Evolutionary conservation across 2,797 vertebrate genomes (phyloP), one percentile per base, ranked within the genome.

Genomic region (Apogon hyalosoma): DNA sequence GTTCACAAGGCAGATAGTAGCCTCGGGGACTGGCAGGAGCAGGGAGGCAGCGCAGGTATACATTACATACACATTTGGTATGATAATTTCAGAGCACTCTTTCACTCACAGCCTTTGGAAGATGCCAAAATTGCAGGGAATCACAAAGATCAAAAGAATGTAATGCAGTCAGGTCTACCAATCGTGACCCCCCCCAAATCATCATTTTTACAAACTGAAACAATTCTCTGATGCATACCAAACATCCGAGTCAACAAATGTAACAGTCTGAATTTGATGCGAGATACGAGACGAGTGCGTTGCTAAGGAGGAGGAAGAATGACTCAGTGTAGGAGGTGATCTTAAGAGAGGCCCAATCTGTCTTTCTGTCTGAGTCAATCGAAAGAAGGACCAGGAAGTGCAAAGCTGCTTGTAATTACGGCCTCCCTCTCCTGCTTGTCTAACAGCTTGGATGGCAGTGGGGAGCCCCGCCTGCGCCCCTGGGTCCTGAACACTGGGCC

Each of bases 401-500:
- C 53, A 77, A 73, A 9, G 7, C 52, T 51, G 63, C 51, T 78
- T 11, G 86, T 62, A 76, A 85, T 83, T 82, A 16, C 74, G 84
- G 87, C 83, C 88, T 67, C 80, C 73, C 76, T 86, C 65, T 82
- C 43, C 41, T 63, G 73, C 75, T 86, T 63, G 82, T 77, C 87
- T 49, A 85, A 85, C 75, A 88, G 84, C 77, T 84, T 73, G 75
- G 82, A 87, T 64, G 82, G 86, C 77, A 60, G 82, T n/a, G 28
- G 81, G 80, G 77, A 85, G 84, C 87, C 84, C 82, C 55, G 80
- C 85, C 80, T 83, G 85, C 56, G 63, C 77, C 87, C 83, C 79
- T 24, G 75, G 74, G 75, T 53, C 63, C 77, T 24, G 75, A 91
- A 92, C 90, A 92, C 91, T 91, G 57, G 70, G 59, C 86, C 82